Evolutionary conservation across 1,140 invertebrate species (phyloP).

Genomic region (Drosophila takahashii): DNA sequence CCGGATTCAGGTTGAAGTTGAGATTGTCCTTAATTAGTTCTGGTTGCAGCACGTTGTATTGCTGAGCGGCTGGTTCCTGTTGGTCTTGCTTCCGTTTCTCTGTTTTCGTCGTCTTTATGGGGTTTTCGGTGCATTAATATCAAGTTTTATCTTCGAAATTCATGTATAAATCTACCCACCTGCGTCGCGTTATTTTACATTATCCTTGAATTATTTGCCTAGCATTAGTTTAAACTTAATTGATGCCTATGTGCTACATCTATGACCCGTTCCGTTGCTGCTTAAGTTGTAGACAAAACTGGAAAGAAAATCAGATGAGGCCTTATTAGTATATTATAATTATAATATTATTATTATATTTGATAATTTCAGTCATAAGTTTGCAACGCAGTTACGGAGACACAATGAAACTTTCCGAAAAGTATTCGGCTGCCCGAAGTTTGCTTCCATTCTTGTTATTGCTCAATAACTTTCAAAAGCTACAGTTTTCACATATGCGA

Average conservation of each 20-base stretch:
- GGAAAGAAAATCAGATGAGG: neutral
- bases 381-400: too few species aligned
- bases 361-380: too few species aligned
- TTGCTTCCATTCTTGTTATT: too few species aligned
- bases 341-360: too few species aligned
- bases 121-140: conserved; percentile 6
- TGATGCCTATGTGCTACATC: conserved; percentile 64
- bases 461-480: too few species aligned
- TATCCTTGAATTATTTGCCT: conserved; percentile 47
- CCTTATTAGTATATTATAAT: too few species aligned
- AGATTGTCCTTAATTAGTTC: conserved; percentile 15
- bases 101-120: neutral
- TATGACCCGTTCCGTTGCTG: conserved; percentile 70
- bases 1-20: conserved; percentile 39
- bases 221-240: conserved; percentile 40
- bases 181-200: conserved; percentile 35
- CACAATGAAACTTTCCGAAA: too few species aligned
- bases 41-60: conserved; percentile 6
- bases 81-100: conserved; percentile 27
- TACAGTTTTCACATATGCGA: too few species aligned
- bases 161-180: neutral
- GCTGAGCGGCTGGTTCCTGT: conserved; percentile 8
- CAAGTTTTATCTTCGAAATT: neutral
- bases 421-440: too few species aligned
- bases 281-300: conserved; percentile 36